These are phyloP conservation scores for Drosophila sulfurigaster DNA, from an alignment of 1,140 invertebrate species.

Conservation along the genomic window DNA sequence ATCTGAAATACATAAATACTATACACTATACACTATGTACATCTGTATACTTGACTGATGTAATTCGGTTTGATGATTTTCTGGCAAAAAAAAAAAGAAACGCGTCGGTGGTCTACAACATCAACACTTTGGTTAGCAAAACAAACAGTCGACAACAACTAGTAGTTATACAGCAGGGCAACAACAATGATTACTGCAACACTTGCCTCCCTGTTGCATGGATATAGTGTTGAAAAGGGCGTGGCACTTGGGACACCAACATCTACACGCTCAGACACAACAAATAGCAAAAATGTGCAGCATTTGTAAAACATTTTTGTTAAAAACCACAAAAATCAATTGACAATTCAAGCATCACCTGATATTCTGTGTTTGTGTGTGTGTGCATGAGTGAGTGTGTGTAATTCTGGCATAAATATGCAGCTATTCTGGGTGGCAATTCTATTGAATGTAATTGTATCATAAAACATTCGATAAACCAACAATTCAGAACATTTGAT, in stretches of 20 bases:
- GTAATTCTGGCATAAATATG: slow-evolving; percentile 58
- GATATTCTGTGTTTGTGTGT: slow-evolving; percentile 7
- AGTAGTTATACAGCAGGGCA: slow-evolving; percentile 60
- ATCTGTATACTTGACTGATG: slow-evolving; percentile 11
- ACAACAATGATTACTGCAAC: slow-evolving; percentile 50
- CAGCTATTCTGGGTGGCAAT: slow-evolving; percentile 62
- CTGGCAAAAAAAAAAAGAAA: slow-evolving; percentile 15
- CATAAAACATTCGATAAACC: slow-evolving; percentile 51
- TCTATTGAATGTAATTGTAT: slow-evolving; percentile 73
- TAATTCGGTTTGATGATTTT: slow-evolving; percentile 22
- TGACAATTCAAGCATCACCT: slow-evolving; percentile 68
- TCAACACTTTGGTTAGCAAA: slow-evolving; percentile 84
- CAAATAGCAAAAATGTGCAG: slow-evolving; percentile 36
- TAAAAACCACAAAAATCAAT: slow-evolving; percentile 82
- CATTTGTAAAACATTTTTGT: slow-evolving; percentile 75
- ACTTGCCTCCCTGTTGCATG: slow-evolving; percentile 22
- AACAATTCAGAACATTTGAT: not conserved
- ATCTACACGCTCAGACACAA: slow-evolving; percentile 7
- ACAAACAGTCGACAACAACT: slow-evolving; percentile 70
- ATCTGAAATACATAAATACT: not conserved
- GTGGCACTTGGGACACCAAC: slow-evolving; percentile 46
- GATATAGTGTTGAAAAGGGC: slow-evolving; percentile 70
- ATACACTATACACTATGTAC: too few species aligned
- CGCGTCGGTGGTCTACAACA: slow-evolving; percentile 66
- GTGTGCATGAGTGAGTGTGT: slow-evolving; percentile 11